A percentile compares a stretch with the other conserved stretches of the same genome.
phyloP scores from a whole-genome alignment of 2,888 invertebrate genomes.

The Hecatera dysodea region DNA sequence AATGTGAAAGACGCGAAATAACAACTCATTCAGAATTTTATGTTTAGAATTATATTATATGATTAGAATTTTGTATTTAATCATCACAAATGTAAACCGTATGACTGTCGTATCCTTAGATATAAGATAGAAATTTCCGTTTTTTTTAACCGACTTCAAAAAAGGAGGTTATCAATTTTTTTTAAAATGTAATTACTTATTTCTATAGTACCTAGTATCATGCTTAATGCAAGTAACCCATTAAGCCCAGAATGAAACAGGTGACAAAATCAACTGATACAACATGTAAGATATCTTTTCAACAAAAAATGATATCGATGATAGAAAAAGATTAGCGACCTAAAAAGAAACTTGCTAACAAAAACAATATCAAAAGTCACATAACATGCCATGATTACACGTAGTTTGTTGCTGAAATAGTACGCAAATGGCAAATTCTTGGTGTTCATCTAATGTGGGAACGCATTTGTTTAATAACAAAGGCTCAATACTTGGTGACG shows the following conservation, averaged over 20 bases:
- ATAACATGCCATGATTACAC: constrained; percentile 23
- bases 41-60: too few species aligned
- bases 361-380: constrained; percentile 24
- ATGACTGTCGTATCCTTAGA: neutral
- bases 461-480: constrained; percentile 73
- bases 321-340: constrained; percentile 24
- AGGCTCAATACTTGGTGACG: constrained; percentile 70
- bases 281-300: constrained; percentile 50
- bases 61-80: too few species aligned
- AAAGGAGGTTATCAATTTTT: too few species aligned
- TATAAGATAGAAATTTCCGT: too few species aligned
- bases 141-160: too few species aligned
- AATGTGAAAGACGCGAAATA: neutral
- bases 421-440: constrained; percentile 59
- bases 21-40: neutral
- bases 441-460: constrained; percentile 69
- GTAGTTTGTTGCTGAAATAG: constrained; percentile 47
- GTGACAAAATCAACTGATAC: constrained; percentile 25
- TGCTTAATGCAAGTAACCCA: neutral
- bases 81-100: neutral
- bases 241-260: constrained; percentile 1
- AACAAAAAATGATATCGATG: constrained; percentile 37
- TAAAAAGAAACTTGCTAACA: constrained; percentile 26
- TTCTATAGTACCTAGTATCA: too few species aligned
- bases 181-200: too few species aligned